phyloP scores from a whole-genome alignment of 2,888 invertebrate genomes.

The Metellina segmentata region DNA sequence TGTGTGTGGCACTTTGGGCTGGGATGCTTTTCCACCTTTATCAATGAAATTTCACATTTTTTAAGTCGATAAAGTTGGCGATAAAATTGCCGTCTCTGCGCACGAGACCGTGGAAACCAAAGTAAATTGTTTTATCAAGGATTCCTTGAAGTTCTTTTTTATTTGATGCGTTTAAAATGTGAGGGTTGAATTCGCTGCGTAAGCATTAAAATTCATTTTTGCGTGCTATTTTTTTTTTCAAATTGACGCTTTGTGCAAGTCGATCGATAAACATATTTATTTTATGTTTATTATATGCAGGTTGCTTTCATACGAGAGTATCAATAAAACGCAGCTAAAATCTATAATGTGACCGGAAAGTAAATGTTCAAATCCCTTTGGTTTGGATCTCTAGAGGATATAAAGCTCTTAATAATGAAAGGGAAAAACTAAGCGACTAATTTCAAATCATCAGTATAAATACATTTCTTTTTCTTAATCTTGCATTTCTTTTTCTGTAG shows the following conservation, averaged over 20 bases:
- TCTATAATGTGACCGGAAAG: not conserved
- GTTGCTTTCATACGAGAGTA: not conserved
- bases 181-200: too few species aligned
- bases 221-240: too few species aligned
- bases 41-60: slow-evolving; percentile 14
- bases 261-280: too few species aligned
- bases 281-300: too few species aligned
- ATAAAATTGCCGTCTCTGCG: not conserved
- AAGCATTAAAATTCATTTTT: too few species aligned
- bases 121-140: too few species aligned
- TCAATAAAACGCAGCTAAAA: not conserved
- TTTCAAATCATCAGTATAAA: not conserved
- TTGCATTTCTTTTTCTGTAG: not conserved
- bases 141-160: too few species aligned
- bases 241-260: too few species aligned
- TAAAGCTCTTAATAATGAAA: not conserved
- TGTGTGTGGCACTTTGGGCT: not conserved
- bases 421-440: not conserved
- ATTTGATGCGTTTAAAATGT: too few species aligned
- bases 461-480: not conserved
- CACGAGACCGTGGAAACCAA: not conserved
- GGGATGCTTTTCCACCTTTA: not conserved
- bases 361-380: not conserved
- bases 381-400: not conserved
- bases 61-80: slow-evolving; percentile 3